These are phyloP conservation scores for Potamilus streckersoni DNA, from an alignment of 1,140 invertebrate species.

Conservation along the genomic window DNA sequence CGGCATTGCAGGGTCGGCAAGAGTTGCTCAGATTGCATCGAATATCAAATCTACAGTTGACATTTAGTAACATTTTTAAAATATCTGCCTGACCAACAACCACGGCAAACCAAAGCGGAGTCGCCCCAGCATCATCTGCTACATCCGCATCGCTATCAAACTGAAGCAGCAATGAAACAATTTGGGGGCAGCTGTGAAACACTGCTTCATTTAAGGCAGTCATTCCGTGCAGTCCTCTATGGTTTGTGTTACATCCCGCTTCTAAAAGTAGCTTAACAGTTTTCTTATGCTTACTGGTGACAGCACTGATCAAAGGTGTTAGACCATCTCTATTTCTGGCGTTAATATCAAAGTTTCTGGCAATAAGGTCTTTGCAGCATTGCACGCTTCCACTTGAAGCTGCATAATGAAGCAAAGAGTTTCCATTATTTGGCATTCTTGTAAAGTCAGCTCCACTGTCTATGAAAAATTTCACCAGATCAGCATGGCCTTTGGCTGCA, in stretches of 20 bases:
- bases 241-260: constrained; percentile 44
- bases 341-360: constrained; percentile 57
- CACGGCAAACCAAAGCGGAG: constrained; percentile 60
- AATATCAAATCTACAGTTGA: constrained; percentile 46
- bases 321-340: constrained; percentile 55
- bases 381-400: constrained; percentile 58
- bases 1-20: constrained; percentile 52
- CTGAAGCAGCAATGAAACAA: constrained; percentile 51
- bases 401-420: constrained; percentile 62
- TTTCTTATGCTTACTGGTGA: constrained; percentile 51
- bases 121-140: constrained; percentile 52
- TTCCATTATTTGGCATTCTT: constrained; percentile 49
- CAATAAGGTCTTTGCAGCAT: constrained; percentile 55
- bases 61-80: constrained; percentile 47
- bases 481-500: constrained; percentile 48
- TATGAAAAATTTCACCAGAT: constrained; percentile 53
- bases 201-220: constrained; percentile 60
- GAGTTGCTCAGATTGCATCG: constrained; percentile 44
- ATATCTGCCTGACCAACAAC: constrained; percentile 45
- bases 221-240: constrained; percentile 52
- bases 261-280: constrained; percentile 46
- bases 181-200: constrained; percentile 46
- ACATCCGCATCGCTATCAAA: constrained; percentile 51
- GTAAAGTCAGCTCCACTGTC: constrained; percentile 51
- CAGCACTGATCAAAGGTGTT: constrained; percentile 59